phyloP scores from a whole-genome alignment of 2,113 vertebrate genomes.

The Tetraodon nigroviridis region DNA sequence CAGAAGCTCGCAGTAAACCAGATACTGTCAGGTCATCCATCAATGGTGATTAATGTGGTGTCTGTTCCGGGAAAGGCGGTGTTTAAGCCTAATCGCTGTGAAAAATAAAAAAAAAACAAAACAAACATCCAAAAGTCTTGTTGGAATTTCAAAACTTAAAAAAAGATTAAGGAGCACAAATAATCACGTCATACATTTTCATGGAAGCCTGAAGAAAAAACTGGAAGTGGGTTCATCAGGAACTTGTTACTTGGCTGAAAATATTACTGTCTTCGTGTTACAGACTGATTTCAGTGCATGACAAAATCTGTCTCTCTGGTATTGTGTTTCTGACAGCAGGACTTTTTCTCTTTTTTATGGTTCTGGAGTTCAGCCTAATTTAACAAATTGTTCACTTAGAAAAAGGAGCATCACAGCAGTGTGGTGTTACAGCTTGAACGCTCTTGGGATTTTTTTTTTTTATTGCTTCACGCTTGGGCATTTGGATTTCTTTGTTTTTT shows the following conservation, averaged over 20 bases:
- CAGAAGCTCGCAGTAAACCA: no score
- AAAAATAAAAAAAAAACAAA: no score
- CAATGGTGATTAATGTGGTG: no score
- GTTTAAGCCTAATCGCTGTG: no score
- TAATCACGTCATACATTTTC: slow-evolving; percentile 49
- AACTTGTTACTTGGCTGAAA: slow-evolving; percentile 18
- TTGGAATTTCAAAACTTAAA: no score
- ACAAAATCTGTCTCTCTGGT: slow-evolving; percentile 20
- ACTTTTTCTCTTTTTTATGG: not conserved
- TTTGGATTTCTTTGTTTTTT: not conserved
- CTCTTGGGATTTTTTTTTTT: slow-evolving; percentile 1
- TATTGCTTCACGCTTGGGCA: not conserved
- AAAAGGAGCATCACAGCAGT: not conserved
- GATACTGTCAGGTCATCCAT: no score
- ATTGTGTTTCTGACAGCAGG: slow-evolving; percentile 18
- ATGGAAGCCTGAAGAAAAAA: slow-evolving; percentile 46
- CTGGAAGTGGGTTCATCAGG: slow-evolving; percentile 30
- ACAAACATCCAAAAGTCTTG: no score
- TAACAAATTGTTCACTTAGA: slow-evolving; percentile 7
- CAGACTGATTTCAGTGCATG: slow-evolving; percentile 28
- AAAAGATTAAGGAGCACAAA: slow-evolving; percentile 33
- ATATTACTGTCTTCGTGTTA: slow-evolving; percentile 33
- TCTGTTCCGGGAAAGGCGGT: no score
- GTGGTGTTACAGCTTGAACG: slow-evolving; percentile 1
- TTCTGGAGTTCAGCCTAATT: slow-evolving; percentile 11